Evolutionary conservation across 1,140 invertebrate species (phyloP), one percentile per base, ranked within the genome.

Genomic region (Rhizoglyphus robini): DNA sequence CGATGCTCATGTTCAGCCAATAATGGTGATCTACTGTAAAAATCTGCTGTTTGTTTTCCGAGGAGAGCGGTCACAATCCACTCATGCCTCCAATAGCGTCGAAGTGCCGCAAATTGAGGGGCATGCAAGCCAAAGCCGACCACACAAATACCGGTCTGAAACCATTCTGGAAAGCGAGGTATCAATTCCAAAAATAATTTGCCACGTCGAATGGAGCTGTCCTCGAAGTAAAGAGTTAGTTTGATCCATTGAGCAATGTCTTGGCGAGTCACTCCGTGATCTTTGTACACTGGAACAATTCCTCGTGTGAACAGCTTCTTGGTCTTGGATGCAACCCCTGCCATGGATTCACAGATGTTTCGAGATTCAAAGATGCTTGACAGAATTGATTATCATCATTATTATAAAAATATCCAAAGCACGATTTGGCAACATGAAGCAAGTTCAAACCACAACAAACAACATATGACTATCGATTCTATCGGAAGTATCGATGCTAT

Each of bases 1-100:
- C 8, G 11, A 23, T 32, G 1, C 13, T 34, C n/a, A 27, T 60
- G 25, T 29, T 32, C 11, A 34, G 15, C 20, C 13, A 60, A 20
- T n/a, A 60, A 34, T n/a, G 29, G 3, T 20, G 58, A 60, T n/a
- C 30, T 8, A 27, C 58, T 60, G 30, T 60, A 30, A 46, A 20
- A 2, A 46, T 60, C 58, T 4, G n/a, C n/a, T 27, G 58, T 60
- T 27, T 60, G 58, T 60, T 27, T 60, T 11, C 58, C 58, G 2
- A 60, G 27, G 36, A 60, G 31, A n/a, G 58, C 58, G 58, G 15
- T 60, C 23, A 60, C 38, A 60, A 32, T 34, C 32, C 32, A 60
- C 15, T 60, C 58, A 27, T 60, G 58, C 13, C 15, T 13, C 48
- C 48, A 51, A 27, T 60, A 60, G 13, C 27, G 15, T 23, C 27